Evolutionary conservation across 2,113 vertebrate genomes (phyloP).

Genomic region (Motacilla alba): DNA sequence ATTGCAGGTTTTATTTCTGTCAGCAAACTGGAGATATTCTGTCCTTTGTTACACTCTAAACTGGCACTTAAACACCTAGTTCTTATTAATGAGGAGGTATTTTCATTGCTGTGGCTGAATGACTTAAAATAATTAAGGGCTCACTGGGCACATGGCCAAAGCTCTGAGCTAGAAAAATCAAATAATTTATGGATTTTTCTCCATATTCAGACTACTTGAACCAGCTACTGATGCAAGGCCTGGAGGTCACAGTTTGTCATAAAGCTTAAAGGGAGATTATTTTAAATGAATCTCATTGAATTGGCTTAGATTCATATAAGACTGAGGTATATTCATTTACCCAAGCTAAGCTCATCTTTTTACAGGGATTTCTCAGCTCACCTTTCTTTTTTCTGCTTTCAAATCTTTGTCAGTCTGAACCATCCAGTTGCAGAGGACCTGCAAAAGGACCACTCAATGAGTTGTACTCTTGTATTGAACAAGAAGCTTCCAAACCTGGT

Average conservation of each 20-base stretch:
- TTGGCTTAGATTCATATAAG: neutral
- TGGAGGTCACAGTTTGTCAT: neutral
- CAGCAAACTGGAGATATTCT: neutral
- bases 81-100: conserved; percentile 18
- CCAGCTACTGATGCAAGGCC: neutral
- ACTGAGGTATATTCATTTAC: neutral
- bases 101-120: conserved; percentile 3
- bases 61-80: neutral
- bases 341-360: neutral
- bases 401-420: neutral
- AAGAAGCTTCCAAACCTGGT: neutral
- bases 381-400: neutral
- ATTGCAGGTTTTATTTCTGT: neutral
- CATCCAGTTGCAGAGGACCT: neutral
- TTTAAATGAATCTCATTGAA: neutral
- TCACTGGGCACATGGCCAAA: neutral
- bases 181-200: conserved; percentile 2
- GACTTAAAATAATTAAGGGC: conserved; percentile 35
- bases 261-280: neutral
- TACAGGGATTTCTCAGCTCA: neutral
- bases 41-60: neutral
- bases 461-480: neutral
- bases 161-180: conserved; percentile 17
- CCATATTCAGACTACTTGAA: neutral
- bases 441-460: neutral